Percentiles rank a stretch among this genome's conserved stretches.
These are phyloP conservation scores for Polydrusus pterygomalis DNA, from an alignment of 2,888 invertebrate genomes.

Conservation along the genomic window DNA sequence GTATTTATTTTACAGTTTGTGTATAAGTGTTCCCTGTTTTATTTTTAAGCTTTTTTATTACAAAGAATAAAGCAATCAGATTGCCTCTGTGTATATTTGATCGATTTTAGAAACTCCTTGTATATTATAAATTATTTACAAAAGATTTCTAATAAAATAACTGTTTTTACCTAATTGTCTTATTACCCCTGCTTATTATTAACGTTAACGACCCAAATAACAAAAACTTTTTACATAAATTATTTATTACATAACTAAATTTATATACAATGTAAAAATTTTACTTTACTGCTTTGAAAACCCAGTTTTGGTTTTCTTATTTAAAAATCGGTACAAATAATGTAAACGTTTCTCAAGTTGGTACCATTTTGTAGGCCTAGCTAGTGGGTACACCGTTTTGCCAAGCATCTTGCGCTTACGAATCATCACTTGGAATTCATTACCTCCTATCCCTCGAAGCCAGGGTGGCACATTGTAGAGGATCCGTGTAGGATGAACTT, in stretches of 20 bases:
- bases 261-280: background rate
- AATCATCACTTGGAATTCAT: constrained; percentile 86
- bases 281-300: constrained; percentile 60
- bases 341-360: constrained; percentile 83
- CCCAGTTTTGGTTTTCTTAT: constrained; percentile 86
- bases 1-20: constrained; percentile 21
- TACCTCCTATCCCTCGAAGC: constrained; percentile 91
- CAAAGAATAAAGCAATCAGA: constrained; percentile 34
- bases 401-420: constrained; percentile 82
- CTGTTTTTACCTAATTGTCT: constrained; percentile 62
- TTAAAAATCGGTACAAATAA: constrained; percentile 85
- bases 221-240: too few relatives aligned
- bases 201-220: background rate
- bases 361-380: constrained; percentile 86
- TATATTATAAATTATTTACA: constrained; percentile 64
- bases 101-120: constrained; percentile 36
- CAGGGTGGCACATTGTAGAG: constrained; percentile 91
- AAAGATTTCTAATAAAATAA: constrained; percentile 66
- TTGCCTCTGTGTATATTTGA: constrained; percentile 36
- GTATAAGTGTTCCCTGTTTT: constrained; percentile 22
- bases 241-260: constrained; percentile 9
- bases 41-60: constrained; percentile 37
- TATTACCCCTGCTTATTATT: background rate
- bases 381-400: constrained; percentile 75
- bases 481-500: constrained; percentile 87